Evolutionary conservation across 1,140 invertebrate genomes (phyloP), one percentile per base, ranked within the genome.

Genomic region (Orius insidiosus): DNA sequence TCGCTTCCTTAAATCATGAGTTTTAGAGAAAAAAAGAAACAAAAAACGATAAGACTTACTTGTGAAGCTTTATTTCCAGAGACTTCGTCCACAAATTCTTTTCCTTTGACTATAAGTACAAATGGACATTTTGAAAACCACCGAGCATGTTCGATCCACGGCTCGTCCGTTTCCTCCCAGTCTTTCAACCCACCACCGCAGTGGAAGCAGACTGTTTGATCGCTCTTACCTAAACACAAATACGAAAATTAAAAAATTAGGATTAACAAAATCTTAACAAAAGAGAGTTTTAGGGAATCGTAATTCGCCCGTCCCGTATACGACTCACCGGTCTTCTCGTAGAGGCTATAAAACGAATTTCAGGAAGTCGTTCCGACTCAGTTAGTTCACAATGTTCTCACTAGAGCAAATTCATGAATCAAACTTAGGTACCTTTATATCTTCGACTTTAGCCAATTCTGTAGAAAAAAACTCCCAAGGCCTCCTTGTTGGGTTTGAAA

Each of bases 131-230:
- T 72, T 1, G 72, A 69, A 54, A 85, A 85, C 84, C 85, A 89
- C 24, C 74, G 69, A 0, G 84, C 84, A 59, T 93, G 88, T 59
- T 92, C 82, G 47, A 78, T 74, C 85, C 85, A 89, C 1, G 85
- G 85, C 51, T 85, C 73, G 64, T 92, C 86, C 42, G 74, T 69
- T 15, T 72, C 71, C 59, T 84, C 80, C 88, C 88, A 93, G 56
- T 85, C 80, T 58, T 84, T 85, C 1, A 92, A 63, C 1, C 83
- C 84, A 13, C 83, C 81, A 41, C 81, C 82, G 58, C 88, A 93
- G 54, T 80, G 76, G 58, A 82, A 90, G 55, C 88, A 93, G 14
- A 80, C 68, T 0, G 85, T 85, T 55, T 84, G 76, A 62, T 92
- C 86, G 7, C 76, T 76, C 37, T 74, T 71, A 11, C 67, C 68